phyloP scores from a whole-genome alignment of 2,888 invertebrate genomes.

The Ennomos erosarius region DNA sequence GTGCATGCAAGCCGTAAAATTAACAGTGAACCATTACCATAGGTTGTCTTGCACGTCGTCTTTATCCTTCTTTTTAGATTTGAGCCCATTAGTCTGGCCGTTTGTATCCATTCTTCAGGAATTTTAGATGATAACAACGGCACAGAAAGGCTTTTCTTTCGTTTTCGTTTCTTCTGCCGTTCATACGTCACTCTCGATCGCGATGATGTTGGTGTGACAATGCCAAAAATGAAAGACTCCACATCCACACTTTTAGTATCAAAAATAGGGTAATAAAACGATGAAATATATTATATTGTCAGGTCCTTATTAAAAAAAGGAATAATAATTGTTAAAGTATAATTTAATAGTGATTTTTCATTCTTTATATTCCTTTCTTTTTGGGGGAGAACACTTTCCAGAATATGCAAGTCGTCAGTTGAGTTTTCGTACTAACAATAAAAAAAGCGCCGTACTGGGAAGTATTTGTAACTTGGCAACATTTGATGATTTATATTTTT shows the following conservation, averaged over 20 bases:
- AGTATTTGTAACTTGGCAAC: too few relatives aligned
- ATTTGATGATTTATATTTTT: too few relatives aligned
- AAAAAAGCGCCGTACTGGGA: too few relatives aligned
- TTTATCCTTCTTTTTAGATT: slow-evolving; percentile 87
- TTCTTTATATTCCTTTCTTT: too few relatives aligned
- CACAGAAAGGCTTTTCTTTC: slow-evolving; percentile 84
- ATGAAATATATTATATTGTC: too few relatives aligned
- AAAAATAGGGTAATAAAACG: not conserved
- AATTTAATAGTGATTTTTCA: too few relatives aligned
- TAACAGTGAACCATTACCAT: slow-evolving; percentile 85
- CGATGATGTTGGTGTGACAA: slow-evolving; percentile 52
- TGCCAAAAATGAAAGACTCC: slow-evolving; percentile 7
- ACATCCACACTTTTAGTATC: too few relatives aligned
- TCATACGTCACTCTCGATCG: slow-evolving; percentile 81
- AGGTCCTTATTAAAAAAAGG: too few relatives aligned
- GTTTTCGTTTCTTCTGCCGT: slow-evolving; percentile 82
- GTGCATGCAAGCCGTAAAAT: slow-evolving; percentile 75
- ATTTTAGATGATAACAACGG: slow-evolving; percentile 84
- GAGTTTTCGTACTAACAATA: too few relatives aligned
- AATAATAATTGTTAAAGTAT: too few relatives aligned
- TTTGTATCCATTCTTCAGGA: slow-evolving; percentile 85
- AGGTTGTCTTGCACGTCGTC: slow-evolving; percentile 87
- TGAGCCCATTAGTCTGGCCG: slow-evolving; percentile 85
- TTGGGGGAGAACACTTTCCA: too few relatives aligned
- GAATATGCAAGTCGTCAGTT: too few relatives aligned